A percentile compares a stretch with the other conserved stretches of the same genome.
These are phyloP conservation scores for Sylvilagus bachmani DNA, from an alignment of 2,113 vertebrate genomes.

Conservation along the genomic window DNA sequence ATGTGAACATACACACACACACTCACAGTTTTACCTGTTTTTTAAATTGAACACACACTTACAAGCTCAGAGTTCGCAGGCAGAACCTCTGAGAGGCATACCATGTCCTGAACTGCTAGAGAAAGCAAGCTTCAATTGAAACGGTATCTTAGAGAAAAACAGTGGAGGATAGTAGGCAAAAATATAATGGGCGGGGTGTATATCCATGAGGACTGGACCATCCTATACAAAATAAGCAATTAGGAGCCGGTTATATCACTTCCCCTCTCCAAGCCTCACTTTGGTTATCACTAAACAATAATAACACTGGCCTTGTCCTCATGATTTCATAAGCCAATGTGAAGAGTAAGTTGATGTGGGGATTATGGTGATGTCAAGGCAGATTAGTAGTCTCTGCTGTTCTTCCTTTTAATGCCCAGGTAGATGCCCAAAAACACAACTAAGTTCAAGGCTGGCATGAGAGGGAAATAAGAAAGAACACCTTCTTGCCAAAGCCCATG, in stretches of 20 bases:
- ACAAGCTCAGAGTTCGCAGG: background rate
- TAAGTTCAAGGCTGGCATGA: background rate
- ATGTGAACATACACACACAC: background rate
- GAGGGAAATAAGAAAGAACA: background rate
- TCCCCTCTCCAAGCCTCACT: background rate
- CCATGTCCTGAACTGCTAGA: background rate
- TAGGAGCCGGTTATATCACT: background rate
- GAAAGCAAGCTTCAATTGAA: background rate
- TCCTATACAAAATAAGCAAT: background rate
- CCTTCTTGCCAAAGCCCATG: background rate
- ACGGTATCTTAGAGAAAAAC: background rate
- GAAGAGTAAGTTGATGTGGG: background rate
- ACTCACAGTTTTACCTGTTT: background rate
- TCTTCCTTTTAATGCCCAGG: background rate
- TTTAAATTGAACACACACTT: background rate
- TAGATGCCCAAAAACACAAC: background rate
- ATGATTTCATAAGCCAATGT: background rate
- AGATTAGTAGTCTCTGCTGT: background rate
- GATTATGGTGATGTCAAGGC: background rate
- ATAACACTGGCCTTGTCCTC: background rate
- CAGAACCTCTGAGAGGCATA: background rate
- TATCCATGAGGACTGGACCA: too few species aligned
- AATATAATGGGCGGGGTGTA: background rate
- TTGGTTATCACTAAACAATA: background rate
- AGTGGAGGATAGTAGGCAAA: background rate